A percentile compares a stretch with the other conserved stretches of the same genome.
Evolutionary conservation across 2,888 invertebrate species (phyloP).

Genomic region (Orgyia antiqua): DNA sequence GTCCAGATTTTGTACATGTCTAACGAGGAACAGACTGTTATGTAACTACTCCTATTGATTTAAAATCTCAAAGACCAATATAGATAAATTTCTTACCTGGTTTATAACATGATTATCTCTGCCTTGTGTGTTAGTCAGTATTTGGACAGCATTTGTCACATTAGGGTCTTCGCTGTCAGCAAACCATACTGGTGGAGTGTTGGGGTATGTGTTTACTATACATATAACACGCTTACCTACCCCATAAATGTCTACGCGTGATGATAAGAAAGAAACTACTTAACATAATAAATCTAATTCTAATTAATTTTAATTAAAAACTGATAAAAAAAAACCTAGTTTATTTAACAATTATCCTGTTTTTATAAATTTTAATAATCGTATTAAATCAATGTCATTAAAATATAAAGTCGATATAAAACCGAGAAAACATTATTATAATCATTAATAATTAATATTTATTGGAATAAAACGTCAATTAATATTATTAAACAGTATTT

Average conservation of each 20-base stretch:
- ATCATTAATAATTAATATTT: neutral
- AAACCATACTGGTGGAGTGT: constrained; percentile 99
- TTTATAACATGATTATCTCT: constrained; percentile 93
- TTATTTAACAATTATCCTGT: constrained; percentile 2
- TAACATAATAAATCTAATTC: too few relatives aligned
- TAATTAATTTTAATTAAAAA: too few relatives aligned
- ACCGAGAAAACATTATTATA: neutral
- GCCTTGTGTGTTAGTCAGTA: constrained; percentile 93
- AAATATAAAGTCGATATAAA: neutral
- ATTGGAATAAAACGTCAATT: constrained; percentile 17
- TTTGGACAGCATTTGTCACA: constrained; percentile 96
- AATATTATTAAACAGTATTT: constrained; percentile 21
- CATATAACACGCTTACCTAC: too few relatives aligned
- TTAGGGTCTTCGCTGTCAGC: constrained; percentile 97
- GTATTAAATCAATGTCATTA: neutral
- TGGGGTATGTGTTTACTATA: constrained; percentile 98
- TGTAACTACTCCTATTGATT: too few relatives aligned
- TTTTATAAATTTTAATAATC: neutral
- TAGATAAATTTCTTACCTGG: too few relatives aligned
- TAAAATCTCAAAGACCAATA: too few relatives aligned
- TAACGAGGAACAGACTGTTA: too few relatives aligned
- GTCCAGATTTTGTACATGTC: too few relatives aligned
- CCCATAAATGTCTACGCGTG: too few relatives aligned
- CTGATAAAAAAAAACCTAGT: too few relatives aligned
- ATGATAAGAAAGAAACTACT: too few relatives aligned